These are phyloP conservation scores for Protosalanx chinensis DNA, from an alignment of 2,797 vertebrate genomes.

Conservation along the genomic window DNA sequence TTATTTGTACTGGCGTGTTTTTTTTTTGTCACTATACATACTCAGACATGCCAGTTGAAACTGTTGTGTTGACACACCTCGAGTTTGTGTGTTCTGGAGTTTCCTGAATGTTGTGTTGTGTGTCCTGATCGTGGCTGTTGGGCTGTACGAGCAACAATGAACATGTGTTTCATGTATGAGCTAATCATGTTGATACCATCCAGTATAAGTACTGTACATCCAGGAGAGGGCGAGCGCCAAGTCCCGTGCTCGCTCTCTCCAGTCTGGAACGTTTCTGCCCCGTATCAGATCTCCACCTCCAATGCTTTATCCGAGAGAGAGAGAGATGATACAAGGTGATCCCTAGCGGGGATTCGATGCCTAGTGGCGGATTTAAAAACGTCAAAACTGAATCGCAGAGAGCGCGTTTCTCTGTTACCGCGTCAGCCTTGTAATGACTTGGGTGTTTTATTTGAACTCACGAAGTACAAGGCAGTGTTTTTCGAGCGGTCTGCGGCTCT, in stretches of 20 bases:
- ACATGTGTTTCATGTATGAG: constrained; percentile 59
- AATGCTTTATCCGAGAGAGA: background rate
- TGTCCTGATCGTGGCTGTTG: constrained; percentile 56
- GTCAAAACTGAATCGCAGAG: constrained; percentile 27
- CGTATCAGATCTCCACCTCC: background rate
- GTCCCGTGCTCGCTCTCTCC: background rate
- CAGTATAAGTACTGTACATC: constrained; percentile 7
- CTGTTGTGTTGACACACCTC: constrained; percentile 52
- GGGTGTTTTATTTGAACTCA: constrained; percentile 40
- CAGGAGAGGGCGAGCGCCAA: background rate
- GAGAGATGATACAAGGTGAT: background rate
- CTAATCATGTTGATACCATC: constrained; percentile 43
- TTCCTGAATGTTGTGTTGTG: constrained; percentile 44
- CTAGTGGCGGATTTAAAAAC: constrained; percentile 41
- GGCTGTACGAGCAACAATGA: constrained; percentile 35
- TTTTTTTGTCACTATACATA: constrained; percentile 57
- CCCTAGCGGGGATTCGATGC: constrained; percentile 26
- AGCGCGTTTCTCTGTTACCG: constrained; percentile 38
- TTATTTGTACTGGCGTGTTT: constrained; percentile 55
- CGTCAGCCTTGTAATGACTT: constrained; percentile 45
- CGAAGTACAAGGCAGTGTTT: constrained; percentile 30
- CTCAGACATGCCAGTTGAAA: constrained; percentile 59
- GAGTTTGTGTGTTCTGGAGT: constrained; percentile 37
- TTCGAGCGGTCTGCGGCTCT: constrained; percentile 37
- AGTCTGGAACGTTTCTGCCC: background rate